phyloP scores from a whole-genome alignment of 30 jellyfish, hydroid and myxozoan genomes.

The Hydra vulgaris region DNA sequence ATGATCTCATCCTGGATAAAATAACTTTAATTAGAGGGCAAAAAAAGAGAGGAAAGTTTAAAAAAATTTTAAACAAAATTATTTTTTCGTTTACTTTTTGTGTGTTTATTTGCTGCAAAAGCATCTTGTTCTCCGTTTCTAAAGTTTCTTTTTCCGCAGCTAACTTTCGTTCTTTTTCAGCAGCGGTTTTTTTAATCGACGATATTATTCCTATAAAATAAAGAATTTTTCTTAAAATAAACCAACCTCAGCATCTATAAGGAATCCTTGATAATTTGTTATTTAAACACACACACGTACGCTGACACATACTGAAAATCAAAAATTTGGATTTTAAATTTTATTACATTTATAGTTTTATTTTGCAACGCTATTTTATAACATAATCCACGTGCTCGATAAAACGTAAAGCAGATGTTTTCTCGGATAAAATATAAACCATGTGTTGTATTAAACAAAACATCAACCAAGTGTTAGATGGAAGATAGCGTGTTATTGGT shows the following conservation, averaged over 20 bases:
- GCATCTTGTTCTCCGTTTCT: neutral
- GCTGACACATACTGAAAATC: too few species aligned
- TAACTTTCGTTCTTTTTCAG: constrained; percentile 11
- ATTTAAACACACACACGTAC: too few species aligned
- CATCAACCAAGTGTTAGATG: too few species aligned
- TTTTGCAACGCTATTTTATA: too few species aligned
- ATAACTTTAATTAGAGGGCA: neutral
- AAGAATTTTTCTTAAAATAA: neutral
- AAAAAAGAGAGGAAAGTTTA: neutral
- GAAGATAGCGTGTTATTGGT: too few species aligned
- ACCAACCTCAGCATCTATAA: neutral
- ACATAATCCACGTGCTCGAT: too few species aligned
- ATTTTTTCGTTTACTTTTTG: neutral
- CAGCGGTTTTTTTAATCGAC: constrained; percentile 20
- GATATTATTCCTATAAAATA: constrained; percentile 4
- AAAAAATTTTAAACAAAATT: neutral
- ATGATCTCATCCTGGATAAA: neutral
- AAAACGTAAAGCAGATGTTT: too few species aligned
- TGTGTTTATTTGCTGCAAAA: neutral
- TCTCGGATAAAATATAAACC: too few species aligned
- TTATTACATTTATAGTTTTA: too few species aligned
- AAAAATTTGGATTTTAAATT: too few species aligned
- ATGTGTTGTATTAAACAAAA: too few species aligned
- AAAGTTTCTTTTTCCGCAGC: neutral
- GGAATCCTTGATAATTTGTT: too few species aligned